Percentiles rank a stretch among this genome's conserved stretches.
phyloP scores from a whole-genome alignment of 2,797 vertebrate species.

The Ambastaia sidthimunki region DNA sequence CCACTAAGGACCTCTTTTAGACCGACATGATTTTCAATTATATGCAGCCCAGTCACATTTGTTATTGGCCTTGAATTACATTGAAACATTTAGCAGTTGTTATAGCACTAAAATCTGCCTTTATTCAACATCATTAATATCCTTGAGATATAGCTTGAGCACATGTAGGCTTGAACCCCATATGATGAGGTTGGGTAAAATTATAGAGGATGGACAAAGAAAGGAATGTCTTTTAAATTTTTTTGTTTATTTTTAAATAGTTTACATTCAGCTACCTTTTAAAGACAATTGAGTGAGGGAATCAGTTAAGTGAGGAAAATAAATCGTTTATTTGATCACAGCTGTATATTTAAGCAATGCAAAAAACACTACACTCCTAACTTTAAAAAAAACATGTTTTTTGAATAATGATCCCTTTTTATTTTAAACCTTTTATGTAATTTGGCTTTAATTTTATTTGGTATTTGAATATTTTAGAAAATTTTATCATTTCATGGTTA shows the following conservation, averaged over 20 bases:
- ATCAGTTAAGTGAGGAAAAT: neutral
- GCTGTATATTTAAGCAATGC: neutral
- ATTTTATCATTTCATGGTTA: neutral
- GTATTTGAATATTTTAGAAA: neutral
- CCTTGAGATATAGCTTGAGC: neutral
- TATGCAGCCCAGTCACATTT: neutral
- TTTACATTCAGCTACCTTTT: constrained; percentile 23
- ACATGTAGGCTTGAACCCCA: neutral
- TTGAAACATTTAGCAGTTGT: neutral
- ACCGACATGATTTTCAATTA: neutral
- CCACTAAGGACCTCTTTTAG: neutral
- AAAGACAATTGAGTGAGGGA: neutral
- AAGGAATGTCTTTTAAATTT: neutral
- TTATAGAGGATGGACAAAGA: neutral
- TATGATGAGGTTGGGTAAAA: neutral
- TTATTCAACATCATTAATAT: neutral
- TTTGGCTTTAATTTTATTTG: neutral
- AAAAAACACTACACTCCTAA: constrained; percentile 43
- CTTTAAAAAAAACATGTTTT: neutral
- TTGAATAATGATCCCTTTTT: too few relatives aligned
- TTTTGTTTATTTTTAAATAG: neutral
- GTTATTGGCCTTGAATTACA: neutral
- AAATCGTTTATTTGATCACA: neutral
- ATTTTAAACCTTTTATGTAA: neutral
- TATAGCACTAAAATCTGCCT: neutral